These are phyloP conservation scores for Hucho hucho DNA, from an alignment of 2,113 vertebrate genomes.

Conservation along the genomic window DNA sequence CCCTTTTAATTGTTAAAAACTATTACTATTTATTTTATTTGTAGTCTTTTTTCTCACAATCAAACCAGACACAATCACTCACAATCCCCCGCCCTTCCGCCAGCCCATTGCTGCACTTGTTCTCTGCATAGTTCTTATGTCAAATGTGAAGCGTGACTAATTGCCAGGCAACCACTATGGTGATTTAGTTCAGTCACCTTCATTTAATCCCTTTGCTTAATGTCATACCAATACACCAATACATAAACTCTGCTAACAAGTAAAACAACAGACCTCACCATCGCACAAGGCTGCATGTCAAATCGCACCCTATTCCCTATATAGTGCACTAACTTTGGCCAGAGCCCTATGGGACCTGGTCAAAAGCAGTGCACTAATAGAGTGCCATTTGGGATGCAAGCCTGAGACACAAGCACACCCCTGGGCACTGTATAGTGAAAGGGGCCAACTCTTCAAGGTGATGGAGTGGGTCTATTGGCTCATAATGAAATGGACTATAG, in stretches of 20 bases:
- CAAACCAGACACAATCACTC: no score
- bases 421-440: neutral
- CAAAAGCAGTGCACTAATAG: no score
- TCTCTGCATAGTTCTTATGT: neutral
- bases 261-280: no score
- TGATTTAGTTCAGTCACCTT: neutral
- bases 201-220: neutral
- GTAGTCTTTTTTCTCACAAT: neutral
- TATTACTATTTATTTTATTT: no score
- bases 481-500: constrained; percentile 5
- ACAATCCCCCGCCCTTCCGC: no score
- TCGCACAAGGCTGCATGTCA: no score
- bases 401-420: neutral
- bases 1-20: no score
- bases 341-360: no score
- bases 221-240: neutral
- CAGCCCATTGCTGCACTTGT: neutral
- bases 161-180: neutral
- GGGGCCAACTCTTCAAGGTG: no score
- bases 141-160: neutral
- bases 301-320: no score
- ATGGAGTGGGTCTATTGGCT: no score
- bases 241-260: neutral
- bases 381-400: neutral
- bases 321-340: no score